Evolutionary conservation across 2,888 invertebrate genomes (phyloP).

Genomic region (Pegoplata infirma): DNA sequence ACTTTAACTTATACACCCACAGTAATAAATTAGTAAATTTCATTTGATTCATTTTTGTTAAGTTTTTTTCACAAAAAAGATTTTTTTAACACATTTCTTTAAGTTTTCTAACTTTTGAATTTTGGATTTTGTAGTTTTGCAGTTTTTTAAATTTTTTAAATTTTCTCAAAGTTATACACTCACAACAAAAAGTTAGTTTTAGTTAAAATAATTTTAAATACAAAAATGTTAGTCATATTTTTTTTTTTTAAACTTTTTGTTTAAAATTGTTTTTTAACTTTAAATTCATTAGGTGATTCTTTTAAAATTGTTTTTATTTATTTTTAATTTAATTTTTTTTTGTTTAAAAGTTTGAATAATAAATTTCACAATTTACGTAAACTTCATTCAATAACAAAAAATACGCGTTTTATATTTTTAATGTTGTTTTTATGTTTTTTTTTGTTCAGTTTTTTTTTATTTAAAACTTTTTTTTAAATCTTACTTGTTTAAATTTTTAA

Average conservation of each 20-base stretch:
- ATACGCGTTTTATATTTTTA: background rate
- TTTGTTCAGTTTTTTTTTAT: background rate
- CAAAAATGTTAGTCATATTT: no score
- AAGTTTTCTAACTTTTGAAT: no score
- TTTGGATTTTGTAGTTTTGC: no score
- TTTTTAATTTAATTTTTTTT: background rate
- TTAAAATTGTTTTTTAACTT: background rate
- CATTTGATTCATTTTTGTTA: no score
- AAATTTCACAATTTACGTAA: constrained; percentile 34
- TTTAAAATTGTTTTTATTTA: background rate
- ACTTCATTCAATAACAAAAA: background rate
- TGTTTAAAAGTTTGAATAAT: constrained; percentile 7
- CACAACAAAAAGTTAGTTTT: background rate
- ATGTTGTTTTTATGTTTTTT: no score
- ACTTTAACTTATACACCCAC: no score
- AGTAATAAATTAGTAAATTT: no score
- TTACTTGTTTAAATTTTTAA: constrained; percentile 28
- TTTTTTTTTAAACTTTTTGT: background rate
- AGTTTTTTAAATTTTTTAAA: no score
- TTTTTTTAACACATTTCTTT: no score
- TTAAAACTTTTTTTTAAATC: background rate
- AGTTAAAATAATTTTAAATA: no score
- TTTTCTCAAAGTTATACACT: no score
- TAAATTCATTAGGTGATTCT: background rate
- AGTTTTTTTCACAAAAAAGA: no score